phyloP scores from a whole-genome alignment of 2,797 vertebrate genomes.

The Takifugu rubripes region DNA sequence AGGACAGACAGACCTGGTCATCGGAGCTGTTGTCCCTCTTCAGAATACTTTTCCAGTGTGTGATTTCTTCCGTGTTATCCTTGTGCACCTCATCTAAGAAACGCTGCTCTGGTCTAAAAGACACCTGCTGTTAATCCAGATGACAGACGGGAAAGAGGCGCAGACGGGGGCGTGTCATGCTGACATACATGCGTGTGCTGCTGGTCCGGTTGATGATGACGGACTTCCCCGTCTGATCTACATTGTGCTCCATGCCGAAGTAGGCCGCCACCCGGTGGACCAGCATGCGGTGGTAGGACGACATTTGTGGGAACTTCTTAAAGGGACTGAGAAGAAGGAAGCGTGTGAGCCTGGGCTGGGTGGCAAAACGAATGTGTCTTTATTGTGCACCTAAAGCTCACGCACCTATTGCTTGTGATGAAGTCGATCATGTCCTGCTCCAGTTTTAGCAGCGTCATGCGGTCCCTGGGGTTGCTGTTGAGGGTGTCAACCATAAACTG shows the following conservation, averaged over 20 bases:
- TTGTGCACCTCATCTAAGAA: conserved; percentile 90
- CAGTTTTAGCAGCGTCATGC: conserved; percentile 93
- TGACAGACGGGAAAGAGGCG: background rate
- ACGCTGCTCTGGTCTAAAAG: conserved; percentile 88
- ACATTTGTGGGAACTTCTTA: conserved; percentile 98
- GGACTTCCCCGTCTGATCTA: conserved; percentile 95
- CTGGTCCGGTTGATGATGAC: conserved; percentile 94
- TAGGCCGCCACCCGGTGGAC: conserved; percentile 94
- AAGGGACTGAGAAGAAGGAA: conserved; percentile 75
- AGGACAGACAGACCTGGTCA: conserved; percentile 77
- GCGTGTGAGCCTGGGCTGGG: background rate
- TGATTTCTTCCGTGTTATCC: conserved; percentile 88
- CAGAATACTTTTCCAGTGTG: conserved; percentile 90
- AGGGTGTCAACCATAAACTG: conserved; percentile 90
- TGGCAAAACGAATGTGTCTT: background rate
- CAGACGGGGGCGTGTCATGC: no score
- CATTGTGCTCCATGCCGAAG: conserved; percentile 98
- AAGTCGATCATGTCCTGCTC: conserved; percentile 96
- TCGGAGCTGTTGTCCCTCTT: conserved; percentile 95
- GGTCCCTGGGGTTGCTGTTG: conserved; percentile 95
- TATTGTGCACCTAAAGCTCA: conserved; percentile 2
- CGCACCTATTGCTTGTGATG: conserved; percentile 91
- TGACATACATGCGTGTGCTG: conserved; percentile 91
- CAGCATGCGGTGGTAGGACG: conserved; percentile 94
- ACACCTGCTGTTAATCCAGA: conserved; percentile 25